These are phyloP conservation scores for Vidua macroura DNA, from an alignment of 2,113 vertebrate genomes.

Conservation along the genomic window DNA sequence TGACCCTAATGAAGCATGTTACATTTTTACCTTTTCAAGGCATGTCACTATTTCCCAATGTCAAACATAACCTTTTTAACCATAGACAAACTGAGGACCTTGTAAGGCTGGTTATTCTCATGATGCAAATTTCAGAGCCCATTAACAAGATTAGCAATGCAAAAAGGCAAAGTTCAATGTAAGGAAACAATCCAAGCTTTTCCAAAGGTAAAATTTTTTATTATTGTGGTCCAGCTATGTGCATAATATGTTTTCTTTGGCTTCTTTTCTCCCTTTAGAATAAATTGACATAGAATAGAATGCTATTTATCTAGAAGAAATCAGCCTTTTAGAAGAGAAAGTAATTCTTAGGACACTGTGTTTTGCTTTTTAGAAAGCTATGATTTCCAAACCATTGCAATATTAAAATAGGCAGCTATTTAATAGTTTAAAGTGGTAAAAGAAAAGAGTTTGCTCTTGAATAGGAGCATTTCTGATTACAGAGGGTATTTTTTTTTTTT, in stretches of 20 bases:
- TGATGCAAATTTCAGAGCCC: conserved; percentile 65
- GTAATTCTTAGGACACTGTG: neutral
- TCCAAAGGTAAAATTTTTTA: conserved; percentile 51
- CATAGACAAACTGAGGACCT: conserved; percentile 36
- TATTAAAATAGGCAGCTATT: neutral
- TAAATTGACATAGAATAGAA: conserved; percentile 33
- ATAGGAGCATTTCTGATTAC: neutral
- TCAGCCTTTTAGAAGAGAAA: neutral
- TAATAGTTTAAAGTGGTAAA: neutral
- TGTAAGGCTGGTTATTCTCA: conserved; percentile 53
- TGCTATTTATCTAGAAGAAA: neutral
- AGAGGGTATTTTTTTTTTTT: neutral
- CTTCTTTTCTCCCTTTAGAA: neutral
- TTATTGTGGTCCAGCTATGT: conserved; percentile 2
- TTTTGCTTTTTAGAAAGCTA: neutral
- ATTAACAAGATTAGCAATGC: conserved; percentile 73
- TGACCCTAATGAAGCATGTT: neutral
- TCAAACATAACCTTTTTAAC: conserved; percentile 45
- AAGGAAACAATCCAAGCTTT: conserved; percentile 58
- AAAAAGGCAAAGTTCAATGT: conserved; percentile 61
- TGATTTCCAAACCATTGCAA: neutral
- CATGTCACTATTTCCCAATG: conserved; percentile 4
- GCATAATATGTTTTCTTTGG: neutral
- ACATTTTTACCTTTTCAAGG: conserved; percentile 50
- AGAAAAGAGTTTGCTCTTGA: neutral